Base-by-base conservation (phyloP, 2,888 invertebrate genomes). In the Carcina quercana region DNA sequence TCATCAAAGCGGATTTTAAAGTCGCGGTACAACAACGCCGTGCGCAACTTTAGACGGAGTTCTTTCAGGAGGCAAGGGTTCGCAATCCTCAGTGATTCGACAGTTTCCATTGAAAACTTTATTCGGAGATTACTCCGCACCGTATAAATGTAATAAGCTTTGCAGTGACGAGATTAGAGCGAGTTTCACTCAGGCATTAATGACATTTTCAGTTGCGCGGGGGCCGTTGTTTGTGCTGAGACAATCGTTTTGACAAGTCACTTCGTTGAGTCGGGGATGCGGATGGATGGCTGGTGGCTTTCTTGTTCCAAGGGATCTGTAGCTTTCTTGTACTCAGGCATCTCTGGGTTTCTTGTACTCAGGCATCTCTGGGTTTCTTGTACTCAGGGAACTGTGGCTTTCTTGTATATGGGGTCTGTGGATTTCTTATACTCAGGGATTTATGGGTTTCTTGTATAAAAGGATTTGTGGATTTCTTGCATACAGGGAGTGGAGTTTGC, bases 101-200 rank as follows among this genome's bases (percentile, higher is more conserved):
- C 83, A 74, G 59, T 79, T 82, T 79, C 75, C 67, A 80, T 83
- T 78, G 72, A 82, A 73, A 82, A 82, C 74, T 83, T 82, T 80
- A 82, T 78, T 82, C 78, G 61, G 73, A 83, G 83, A 83, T 82
- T 80, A 78, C 79, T 78, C 69, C 66, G 71, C 75, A n/a, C 20
- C 76, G 73, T 80, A 80, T 82, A 80, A 82, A 79, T 80, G 83
- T 79, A 82, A 82, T 82, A 80, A 80, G 82, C 80, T 82, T 76
- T 75, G 73, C 78, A 70, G 71, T 72, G 78, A 80, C 74, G 80
- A 79, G 82, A 82, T 82, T 82, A 80, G 75, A 72, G 76, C 70
- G 75, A 78, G 72, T 79, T 80, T 79, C 76, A 76, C 79, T 80
- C 75, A 70, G 75, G 72, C 80, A 79, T 80, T 83, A 83, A 82